Percentiles rank a stretch among this genome's conserved stretches.
phyloP scores from a whole-genome alignment of 1,140 invertebrate species.

The Dinoponera quadriceps region DNA sequence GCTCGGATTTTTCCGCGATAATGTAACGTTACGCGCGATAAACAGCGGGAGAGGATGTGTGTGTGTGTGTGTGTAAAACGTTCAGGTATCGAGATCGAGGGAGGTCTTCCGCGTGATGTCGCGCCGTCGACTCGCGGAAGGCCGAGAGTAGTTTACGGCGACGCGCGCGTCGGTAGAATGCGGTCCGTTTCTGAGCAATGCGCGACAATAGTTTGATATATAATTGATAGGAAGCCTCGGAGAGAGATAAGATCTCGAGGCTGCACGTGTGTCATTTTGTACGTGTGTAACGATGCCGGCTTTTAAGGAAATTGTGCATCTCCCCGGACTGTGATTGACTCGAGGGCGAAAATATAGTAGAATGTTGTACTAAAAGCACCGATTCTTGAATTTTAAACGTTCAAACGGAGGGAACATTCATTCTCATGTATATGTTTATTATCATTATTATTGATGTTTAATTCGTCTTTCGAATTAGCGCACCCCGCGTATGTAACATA shows the following conservation, averaged over 20 bases:
- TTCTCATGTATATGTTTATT: too few relatives aligned
- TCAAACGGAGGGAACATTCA: too few relatives aligned
- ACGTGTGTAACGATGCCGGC: neutral
- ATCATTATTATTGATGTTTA: too few relatives aligned
- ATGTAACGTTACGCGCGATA: slow-evolving; percentile 23
- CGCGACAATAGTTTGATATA: slow-evolving; percentile 17
- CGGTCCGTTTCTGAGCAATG: neutral
- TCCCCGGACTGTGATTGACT: too few relatives aligned
- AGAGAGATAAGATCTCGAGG: slow-evolving; percentile 15
- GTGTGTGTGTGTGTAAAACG: too few relatives aligned
- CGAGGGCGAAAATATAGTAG: too few relatives aligned
- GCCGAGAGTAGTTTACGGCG: neutral
- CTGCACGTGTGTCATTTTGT: neutral
- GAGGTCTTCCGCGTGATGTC: slow-evolving; percentile 29
- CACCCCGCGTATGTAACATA: too few relatives aligned
- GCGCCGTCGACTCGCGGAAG: neutral
- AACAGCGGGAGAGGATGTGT: slow-evolving; percentile 8
- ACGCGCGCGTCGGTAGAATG: neutral
- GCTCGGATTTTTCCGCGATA: slow-evolving; percentile 29
- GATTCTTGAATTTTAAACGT: too few relatives aligned
- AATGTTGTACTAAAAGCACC: too few relatives aligned
- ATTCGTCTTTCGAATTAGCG: too few relatives aligned
- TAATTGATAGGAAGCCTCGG: slow-evolving; percentile 36
- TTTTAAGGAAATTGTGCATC: neutral
- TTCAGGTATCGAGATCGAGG: neutral